A percentile compares a stretch with the other conserved stretches of the same genome.
Evolutionary conservation across 2,797 vertebrate species (phyloP).

Genomic region (Halcyon leucocephala): DNA sequence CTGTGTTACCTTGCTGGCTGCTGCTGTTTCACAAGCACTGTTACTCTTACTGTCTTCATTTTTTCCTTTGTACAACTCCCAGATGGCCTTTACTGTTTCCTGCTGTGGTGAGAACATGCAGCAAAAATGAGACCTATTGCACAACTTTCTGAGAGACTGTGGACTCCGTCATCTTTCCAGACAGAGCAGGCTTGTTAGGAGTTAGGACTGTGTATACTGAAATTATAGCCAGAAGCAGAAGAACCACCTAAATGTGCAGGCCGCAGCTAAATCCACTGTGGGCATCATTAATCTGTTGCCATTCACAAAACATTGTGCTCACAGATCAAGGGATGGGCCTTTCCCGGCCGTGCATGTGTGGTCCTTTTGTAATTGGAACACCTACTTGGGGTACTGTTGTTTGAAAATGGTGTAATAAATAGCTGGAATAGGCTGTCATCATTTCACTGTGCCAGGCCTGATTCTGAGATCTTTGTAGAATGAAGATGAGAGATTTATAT

Average conservation of each 20-base stretch:
- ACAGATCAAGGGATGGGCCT: background rate
- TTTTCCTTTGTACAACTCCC: background rate
- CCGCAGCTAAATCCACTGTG: background rate
- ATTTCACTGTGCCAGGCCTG: background rate
- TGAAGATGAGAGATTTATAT: background rate
- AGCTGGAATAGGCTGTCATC: background rate
- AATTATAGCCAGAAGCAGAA: background rate
- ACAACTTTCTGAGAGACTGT: background rate
- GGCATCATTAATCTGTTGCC: background rate
- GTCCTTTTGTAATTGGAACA: background rate
- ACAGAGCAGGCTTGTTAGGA: background rate
- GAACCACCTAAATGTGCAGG: background rate
- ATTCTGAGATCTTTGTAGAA: background rate
- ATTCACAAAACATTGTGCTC: background rate
- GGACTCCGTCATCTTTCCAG: background rate
- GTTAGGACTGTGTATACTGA: background rate
- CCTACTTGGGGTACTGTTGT: background rate
- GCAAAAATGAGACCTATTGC: conserved; percentile 24
- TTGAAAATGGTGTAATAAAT: background rate
- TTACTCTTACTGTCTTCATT: background rate
- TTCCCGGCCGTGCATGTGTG: background rate
- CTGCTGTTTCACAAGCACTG: background rate
- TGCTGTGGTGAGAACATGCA: conserved; percentile 21
- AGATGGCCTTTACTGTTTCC: background rate
- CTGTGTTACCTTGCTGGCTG: background rate